These are phyloP conservation scores for Hestina assimilis DNA, from an alignment of 1,140 invertebrate species.

Conservation along the genomic window DNA sequence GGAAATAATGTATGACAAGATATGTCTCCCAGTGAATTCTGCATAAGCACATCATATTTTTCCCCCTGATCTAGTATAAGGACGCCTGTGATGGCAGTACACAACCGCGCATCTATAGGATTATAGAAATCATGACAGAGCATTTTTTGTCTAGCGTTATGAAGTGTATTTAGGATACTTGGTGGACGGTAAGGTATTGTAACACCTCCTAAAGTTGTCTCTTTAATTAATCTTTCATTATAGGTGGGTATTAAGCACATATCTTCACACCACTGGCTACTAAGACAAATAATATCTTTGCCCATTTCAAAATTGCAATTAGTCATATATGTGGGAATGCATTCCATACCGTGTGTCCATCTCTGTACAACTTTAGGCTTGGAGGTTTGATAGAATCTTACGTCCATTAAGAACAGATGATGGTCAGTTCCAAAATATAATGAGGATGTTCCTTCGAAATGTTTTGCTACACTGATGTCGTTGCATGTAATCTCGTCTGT, in stretches of 20 bases:
- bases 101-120: constrained; percentile 46
- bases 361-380: constrained; percentile 45
- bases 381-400: constrained; percentile 37
- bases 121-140: constrained; percentile 52
- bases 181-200: constrained; percentile 59
- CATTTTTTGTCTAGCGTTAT: constrained; percentile 44
- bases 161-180: constrained; percentile 44
- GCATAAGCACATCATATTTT: constrained; percentile 52
- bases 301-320: constrained; percentile 46
- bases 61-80: constrained; percentile 43
- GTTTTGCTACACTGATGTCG: constrained; percentile 46
- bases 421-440: constrained; percentile 61
- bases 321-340: constrained; percentile 49
- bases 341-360: constrained; percentile 67
- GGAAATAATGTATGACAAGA: constrained; percentile 56
- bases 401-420: constrained; percentile 59
- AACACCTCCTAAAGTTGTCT: constrained; percentile 34
- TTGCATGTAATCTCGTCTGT: constrained; percentile 55
- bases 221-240: constrained; percentile 33
- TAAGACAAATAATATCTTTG: constrained; percentile 54
- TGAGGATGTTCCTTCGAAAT: constrained; percentile 36
- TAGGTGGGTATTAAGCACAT: constrained; percentile 57
- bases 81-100: constrained; percentile 43
- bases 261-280: constrained; percentile 68
- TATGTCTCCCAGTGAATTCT: constrained; percentile 63